Percentiles rank a stretch among this genome's conserved stretches.
These are phyloP conservation scores for Phorcus lineatus DNA, from an alignment of 2,888 invertebrate genomes.

Conservation along the genomic window DNA sequence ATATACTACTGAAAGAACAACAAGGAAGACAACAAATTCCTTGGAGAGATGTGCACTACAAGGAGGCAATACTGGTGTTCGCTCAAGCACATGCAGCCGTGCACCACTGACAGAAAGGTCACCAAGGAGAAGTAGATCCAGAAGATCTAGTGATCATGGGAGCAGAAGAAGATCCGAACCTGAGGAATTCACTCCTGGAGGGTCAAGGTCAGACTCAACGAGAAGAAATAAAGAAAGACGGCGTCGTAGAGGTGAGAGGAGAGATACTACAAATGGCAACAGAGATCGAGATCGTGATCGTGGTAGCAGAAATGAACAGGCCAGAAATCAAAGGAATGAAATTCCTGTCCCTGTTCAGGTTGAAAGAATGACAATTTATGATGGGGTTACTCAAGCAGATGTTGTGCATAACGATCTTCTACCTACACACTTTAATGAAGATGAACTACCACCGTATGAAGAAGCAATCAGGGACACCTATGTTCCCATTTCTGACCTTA, in stretches of 20 bases:
- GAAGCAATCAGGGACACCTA: slow-evolving; percentile 31
- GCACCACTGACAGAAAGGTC: slow-evolving; percentile 34
- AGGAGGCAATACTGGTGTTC: slow-evolving; percentile 28
- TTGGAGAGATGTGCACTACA: slow-evolving; percentile 30
- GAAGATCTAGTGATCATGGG: slow-evolving; percentile 30
- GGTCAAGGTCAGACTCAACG: slow-evolving; percentile 22
- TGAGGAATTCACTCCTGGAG: slow-evolving; percentile 6
- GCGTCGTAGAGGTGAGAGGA: slow-evolving; percentile 16
- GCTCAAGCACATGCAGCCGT: slow-evolving; percentile 35
- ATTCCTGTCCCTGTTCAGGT: slow-evolving; percentile 19
- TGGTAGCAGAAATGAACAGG: neutral
- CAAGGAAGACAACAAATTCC: slow-evolving; percentile 29
- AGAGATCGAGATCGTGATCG: neutral
- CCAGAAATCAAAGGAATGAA: slow-evolving; percentile 10
- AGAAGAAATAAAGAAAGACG: slow-evolving; percentile 24
- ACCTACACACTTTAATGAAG: slow-evolving; percentile 57
- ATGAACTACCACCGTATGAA: slow-evolving; percentile 66
- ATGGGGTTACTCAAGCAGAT: neutral
- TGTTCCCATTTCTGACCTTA: neutral
- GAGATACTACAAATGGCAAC: neutral
- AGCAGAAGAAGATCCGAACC: slow-evolving; percentile 8
- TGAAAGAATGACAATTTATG: neutral
- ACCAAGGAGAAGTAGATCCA: slow-evolving; percentile 31
- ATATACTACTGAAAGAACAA: slow-evolving; percentile 24
- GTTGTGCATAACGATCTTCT: slow-evolving; percentile 27